These are phyloP conservation scores for Schizaphis graminum DNA, from an alignment of 2,888 invertebrate species.

Conservation along the genomic window DNA sequence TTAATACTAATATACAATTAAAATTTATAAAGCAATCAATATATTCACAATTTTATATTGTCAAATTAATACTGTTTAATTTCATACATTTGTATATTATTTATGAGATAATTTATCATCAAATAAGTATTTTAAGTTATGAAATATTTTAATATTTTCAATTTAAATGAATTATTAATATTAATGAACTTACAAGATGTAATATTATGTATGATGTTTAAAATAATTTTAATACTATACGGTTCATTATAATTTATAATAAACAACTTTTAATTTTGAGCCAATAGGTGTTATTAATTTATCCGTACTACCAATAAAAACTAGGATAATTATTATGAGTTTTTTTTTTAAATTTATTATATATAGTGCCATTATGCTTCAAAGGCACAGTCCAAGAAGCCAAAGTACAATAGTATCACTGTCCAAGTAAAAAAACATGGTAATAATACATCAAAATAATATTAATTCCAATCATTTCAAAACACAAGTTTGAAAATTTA, in stretches of 20 bases:
- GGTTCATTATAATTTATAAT: background rate
- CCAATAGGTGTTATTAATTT: background rate
- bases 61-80: background rate
- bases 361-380: slow-evolving; percentile 42
- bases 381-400: slow-evolving; percentile 46
- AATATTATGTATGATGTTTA: background rate
- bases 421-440: slow-evolving; percentile 13
- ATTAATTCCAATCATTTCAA: slow-evolving; percentile 36
- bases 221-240: background rate
- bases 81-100: background rate
- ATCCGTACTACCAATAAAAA: background rate
- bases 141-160: background rate
- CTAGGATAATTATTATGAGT: background rate
- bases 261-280: background rate
- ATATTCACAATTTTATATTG: background rate
- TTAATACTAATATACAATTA: background rate
- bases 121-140: background rate
- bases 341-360: background rate
- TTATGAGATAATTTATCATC: background rate
- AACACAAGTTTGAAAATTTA: slow-evolving; percentile 37
- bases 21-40: background rate
- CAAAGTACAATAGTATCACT: slow-evolving; percentile 41
- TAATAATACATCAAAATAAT: slow-evolving; percentile 20
- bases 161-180: background rate
- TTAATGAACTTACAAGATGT: background rate